Percentiles rank a stretch among this genome's conserved stretches.
Evolutionary conservation across 2,888 invertebrate species (phyloP).

Genomic region (Drosophila nigricruria): DNA sequence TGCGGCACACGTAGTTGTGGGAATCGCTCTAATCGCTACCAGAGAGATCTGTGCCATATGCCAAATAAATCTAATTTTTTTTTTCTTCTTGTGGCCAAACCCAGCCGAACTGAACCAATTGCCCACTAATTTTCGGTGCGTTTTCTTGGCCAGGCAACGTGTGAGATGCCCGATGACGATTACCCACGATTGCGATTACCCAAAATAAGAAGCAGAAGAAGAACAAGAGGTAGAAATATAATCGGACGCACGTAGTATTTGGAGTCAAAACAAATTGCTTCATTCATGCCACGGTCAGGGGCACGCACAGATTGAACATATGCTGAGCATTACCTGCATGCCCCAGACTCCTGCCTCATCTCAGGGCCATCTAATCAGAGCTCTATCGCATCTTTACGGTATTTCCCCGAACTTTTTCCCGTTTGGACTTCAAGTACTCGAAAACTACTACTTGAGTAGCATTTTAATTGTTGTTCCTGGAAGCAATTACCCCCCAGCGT

Average conservation of each 20-base stretch:
- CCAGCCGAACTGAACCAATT: slow-evolving; percentile 54
- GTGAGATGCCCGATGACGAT: slow-evolving; percentile 61
- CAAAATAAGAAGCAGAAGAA: background rate
- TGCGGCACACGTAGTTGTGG: slow-evolving; percentile 68
- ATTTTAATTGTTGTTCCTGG: slow-evolving; percentile 70
- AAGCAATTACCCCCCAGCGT: slow-evolving; percentile 59
- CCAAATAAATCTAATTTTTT: slow-evolving; percentile 70
- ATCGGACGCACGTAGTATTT: slow-evolving; percentile 59
- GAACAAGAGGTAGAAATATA: slow-evolving; percentile 11
- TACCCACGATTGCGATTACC: slow-evolving; percentile 47
- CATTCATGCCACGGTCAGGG: slow-evolving; percentile 54
- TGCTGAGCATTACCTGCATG: slow-evolving; percentile 52
- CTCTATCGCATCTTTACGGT: slow-evolving; percentile 45
- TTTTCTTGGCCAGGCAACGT: slow-evolving; percentile 68
- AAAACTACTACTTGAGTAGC: slow-evolving; percentile 73
- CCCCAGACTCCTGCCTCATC: slow-evolving; percentile 6
- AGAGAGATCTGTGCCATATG: slow-evolving; percentile 71
- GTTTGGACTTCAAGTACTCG: slow-evolving; percentile 10
- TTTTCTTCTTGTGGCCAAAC: background rate
- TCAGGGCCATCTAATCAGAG: slow-evolving; percentile 50
- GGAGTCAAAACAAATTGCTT: slow-evolving; percentile 69
- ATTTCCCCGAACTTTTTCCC: slow-evolving; percentile 38
- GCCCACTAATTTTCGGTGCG: slow-evolving; percentile 74
- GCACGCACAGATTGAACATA: slow-evolving; percentile 32
- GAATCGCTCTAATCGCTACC: slow-evolving; percentile 53